These are phyloP conservation scores for Hypsopygia costalis DNA, from an alignment of 2,888 invertebrate species.

Conservation along the genomic window DNA sequence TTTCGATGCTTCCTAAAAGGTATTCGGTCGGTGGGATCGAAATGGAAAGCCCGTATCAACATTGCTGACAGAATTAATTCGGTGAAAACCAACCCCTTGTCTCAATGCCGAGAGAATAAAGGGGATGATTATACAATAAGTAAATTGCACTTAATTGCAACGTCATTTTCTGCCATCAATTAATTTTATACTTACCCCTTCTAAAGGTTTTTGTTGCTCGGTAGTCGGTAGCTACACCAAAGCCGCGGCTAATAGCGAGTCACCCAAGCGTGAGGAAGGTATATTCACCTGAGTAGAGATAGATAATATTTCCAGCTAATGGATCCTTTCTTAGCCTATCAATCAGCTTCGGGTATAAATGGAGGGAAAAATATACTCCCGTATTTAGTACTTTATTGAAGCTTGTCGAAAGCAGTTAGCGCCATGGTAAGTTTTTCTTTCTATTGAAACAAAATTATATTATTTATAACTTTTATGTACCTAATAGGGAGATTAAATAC, in stretches of 20 bases:
- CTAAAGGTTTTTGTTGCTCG: neutral
- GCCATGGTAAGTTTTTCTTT: constrained; percentile 52
- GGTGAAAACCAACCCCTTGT: no score
- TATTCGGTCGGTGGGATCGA: no score
- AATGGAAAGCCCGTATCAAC: no score
- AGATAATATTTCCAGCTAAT: constrained; percentile 46
- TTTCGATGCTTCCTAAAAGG: no score
- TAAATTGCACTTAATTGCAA: neutral
- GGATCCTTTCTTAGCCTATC: constrained; percentile 52
- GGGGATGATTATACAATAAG: neutral
- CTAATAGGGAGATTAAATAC: no score
- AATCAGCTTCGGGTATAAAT: constrained; percentile 59
- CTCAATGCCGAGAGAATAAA: neutral
- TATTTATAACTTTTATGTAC: no score
- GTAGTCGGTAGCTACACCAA: neutral
- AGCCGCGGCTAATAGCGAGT: neutral
- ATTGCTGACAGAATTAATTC: no score
- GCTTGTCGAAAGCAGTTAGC: constrained; percentile 25
- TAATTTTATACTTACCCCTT: neutral
- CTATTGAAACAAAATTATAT: no score
- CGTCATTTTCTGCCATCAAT: neutral
- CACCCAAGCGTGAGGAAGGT: constrained; percentile 3
- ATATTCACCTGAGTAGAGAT: constrained; percentile 17
- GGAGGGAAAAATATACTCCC: constrained; percentile 25
- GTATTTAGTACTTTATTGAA: constrained; percentile 27